Evolutionary conservation across 2,113 vertebrate genomes (phyloP), one percentile per base, ranked within the genome.

Genomic region (Anarhynchus alexandrinus): DNA sequence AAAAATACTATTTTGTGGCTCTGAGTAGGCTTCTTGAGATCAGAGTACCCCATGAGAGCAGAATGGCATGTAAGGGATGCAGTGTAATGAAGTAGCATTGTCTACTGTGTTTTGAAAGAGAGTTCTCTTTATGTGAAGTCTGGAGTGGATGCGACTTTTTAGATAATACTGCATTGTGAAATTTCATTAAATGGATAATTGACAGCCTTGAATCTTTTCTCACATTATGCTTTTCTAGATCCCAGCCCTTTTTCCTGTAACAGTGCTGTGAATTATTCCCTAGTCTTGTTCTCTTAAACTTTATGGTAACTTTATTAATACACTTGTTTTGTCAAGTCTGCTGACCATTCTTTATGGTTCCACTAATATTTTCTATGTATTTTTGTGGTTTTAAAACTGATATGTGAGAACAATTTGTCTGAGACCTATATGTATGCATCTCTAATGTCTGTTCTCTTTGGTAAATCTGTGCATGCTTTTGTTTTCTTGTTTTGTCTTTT

Each of bases 391-490:
- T 91, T 77, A 34, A 54, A 70, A 25, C 27, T 66, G 59, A 23
- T 92, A 38, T 0, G 22, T 77, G 29, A 79, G 43, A 43, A 40
- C 38, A 57, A 71, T 72, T 76, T 82, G n/a, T 79, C 58, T 36
- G 66, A 59, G 42, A 55, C 38, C 11, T 80, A 4, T 79, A 20
- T 91, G 72, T 93, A 69, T 82, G 49, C 49, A 70, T n/a, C 29
- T 83, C n/a, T 22, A 61, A 55, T 76, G 59, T 89, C 40, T 89
- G 30, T 88, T 81, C 16, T 82, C 45, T 93, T 77, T 94, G 86
- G 62, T 90, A 82, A 83, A 88, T 51, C 30, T 90, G 47, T 93
- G 71, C 74, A 81, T 93, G 26, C 76, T 79, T 95, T 92, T 90
- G 15, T 69, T 88, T 86, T 73, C 22, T 85, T 30, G 14, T 84